Percentiles rank a stretch among this genome's conserved stretches.
Evolutionary conservation across 2,888 invertebrate species (phyloP).

Genomic region (Tiphia femorata): DNA sequence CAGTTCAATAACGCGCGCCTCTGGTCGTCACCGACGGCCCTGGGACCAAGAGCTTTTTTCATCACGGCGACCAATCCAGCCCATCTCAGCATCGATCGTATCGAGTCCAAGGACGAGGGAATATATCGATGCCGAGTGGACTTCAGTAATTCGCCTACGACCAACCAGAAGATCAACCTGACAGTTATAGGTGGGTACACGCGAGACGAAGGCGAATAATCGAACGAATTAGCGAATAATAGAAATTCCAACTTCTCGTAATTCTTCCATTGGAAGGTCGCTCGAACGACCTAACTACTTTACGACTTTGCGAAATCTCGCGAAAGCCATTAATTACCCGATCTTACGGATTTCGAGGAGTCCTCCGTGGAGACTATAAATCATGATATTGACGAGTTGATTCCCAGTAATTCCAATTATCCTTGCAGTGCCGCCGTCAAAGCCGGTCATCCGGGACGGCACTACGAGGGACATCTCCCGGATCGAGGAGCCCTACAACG

Average conservation of each 20-base stretch:
- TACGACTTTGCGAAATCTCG: no score
- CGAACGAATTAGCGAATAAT: no score
- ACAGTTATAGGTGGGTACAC: conserved; percentile 71
- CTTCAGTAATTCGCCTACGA: conserved; percentile 72
- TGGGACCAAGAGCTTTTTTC: conserved; percentile 74
- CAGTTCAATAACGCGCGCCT: conserved; percentile 72
- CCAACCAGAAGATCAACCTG: conserved; percentile 71
- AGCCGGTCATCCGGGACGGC: conserved; percentile 85
- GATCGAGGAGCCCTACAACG: conserved; percentile 86
- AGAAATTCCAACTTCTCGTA: no score
- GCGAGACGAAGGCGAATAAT: no score
- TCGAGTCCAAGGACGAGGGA: conserved; percentile 69
- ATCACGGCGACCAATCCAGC: conserved; percentile 72
- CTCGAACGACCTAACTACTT: no score
- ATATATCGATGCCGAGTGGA: conserved; percentile 72
- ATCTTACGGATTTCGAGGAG: conserved; percentile 23
- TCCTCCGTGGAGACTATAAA: conserved; percentile 30
- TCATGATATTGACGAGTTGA: conserved; percentile 34
- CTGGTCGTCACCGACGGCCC: conserved; percentile 73
- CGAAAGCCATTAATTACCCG: no score
- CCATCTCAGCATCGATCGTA: conserved; percentile 70
- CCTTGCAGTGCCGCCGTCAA: conserved; percentile 82
- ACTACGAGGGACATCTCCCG: conserved; percentile 79
- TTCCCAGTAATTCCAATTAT: conserved; percentile 24
- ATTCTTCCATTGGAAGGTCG: no score